Percentiles rank a stretch among this genome's conserved stretches.
Conservation (phyloP, 2,888 invertebrate genomes). For the Microctonus brassicae region DNA sequence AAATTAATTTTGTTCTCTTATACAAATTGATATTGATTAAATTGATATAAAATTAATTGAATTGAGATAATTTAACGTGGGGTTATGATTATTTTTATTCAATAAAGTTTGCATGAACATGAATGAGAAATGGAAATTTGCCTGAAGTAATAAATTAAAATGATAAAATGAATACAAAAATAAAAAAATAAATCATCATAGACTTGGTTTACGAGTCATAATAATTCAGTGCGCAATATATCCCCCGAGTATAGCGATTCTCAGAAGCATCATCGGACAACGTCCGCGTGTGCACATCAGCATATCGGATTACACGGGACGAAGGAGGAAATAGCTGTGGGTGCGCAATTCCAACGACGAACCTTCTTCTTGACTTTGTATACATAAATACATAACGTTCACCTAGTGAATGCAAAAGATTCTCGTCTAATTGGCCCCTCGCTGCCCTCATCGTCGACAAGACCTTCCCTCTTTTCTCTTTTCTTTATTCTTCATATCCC, state of each 20-base stretch:
- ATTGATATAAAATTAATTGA: no score
- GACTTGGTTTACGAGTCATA: not conserved
- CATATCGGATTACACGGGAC: constrained; percentile 55
- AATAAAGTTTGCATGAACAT: no score
- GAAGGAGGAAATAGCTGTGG: constrained; percentile 48
- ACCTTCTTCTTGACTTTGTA: constrained; percentile 29
- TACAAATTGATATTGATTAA: no score
- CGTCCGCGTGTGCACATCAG: constrained; percentile 45
- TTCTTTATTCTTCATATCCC: not conserved
- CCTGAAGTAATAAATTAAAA: not conserved
- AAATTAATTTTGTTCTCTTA: no score
- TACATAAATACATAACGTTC: constrained; percentile 54
- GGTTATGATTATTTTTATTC: no score
- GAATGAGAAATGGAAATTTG: not conserved
- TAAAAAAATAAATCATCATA: not conserved
- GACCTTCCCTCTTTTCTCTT: not conserved
- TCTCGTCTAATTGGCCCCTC: constrained; percentile 51
- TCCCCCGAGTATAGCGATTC: not conserved
- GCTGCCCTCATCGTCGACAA: not conserved
- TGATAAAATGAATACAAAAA: not conserved
- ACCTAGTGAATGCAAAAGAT: constrained; percentile 48
- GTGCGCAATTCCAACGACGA: constrained; percentile 25
- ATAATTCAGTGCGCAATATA: constrained; percentile 4
- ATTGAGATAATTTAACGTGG: not conserved
- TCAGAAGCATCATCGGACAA: not conserved